phyloP scores from a whole-genome alignment of 2,888 invertebrate genomes.

The Elysia crispata region DNA sequence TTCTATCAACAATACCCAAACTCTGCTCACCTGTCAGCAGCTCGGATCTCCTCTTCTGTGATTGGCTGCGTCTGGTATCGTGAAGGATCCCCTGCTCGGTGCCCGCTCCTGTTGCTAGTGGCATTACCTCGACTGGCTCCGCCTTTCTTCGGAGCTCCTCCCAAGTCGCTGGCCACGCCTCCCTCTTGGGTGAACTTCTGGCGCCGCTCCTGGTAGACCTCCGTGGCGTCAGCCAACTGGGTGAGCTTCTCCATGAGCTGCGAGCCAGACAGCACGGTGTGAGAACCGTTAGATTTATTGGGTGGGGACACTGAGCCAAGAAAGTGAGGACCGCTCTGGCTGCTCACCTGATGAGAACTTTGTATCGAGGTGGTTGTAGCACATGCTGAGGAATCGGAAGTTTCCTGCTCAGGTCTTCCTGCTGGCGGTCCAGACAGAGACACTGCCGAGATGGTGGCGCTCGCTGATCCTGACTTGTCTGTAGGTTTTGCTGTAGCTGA shows the following conservation, averaged over 20 bases:
- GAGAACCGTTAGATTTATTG: not conserved
- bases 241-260: constrained; percentile 68
- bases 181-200: constrained; percentile 52
- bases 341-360: no score
- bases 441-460: not conserved
- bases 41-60: constrained; percentile 68
- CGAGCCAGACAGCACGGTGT: constrained; percentile 57
- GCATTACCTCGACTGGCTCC: no score
- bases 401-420: no score
- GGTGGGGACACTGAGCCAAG: not conserved
- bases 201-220: constrained; percentile 55
- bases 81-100: constrained; percentile 81
- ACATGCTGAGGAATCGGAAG: no score
- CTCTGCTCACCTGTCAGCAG: constrained; percentile 68
- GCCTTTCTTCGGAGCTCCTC: no score
- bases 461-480: not conserved
- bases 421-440: no score
- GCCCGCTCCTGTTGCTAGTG: constrained; percentile 55
- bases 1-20: no score
- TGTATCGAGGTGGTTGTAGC: no score
- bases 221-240: constrained; percentile 60
- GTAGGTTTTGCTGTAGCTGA: not conserved
- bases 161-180: no score
- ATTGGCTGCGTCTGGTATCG: constrained; percentile 70
- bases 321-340: no score